phyloP scores from a whole-genome alignment of 2,888 invertebrate genomes.

The Tridacna crocea region DNA sequence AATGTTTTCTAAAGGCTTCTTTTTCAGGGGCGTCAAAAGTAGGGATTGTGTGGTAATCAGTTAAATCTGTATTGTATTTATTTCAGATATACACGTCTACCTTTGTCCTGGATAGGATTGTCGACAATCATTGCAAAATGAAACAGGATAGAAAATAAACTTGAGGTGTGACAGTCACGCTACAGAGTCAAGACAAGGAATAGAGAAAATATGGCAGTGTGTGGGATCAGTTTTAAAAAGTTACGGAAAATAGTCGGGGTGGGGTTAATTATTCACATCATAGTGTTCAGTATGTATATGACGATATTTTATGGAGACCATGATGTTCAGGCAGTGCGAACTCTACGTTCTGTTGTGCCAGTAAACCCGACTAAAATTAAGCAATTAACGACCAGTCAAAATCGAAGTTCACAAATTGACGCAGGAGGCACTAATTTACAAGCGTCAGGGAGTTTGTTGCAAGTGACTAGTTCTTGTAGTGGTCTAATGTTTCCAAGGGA shows the following conservation, averaged over 20 bases:
- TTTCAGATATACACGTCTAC: too few species aligned
- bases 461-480: slow-evolving; percentile 4
- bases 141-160: too few species aligned
- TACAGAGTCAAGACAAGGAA: too few species aligned
- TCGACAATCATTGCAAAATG: too few species aligned
- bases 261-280: slow-evolving; percentile 2
- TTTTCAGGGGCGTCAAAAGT: too few species aligned
- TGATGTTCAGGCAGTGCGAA: not conserved
- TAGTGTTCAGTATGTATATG: slow-evolving; percentile 2
- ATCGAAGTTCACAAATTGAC: not conserved
- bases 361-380: not conserved
- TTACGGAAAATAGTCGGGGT: slow-evolving; percentile 2
- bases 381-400: not conserved
- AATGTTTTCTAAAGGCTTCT: too few species aligned
- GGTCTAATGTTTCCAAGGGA: slow-evolving; percentile 17
- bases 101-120: too few species aligned
- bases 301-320: slow-evolving; percentile 7
- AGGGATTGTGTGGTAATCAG: too few species aligned
- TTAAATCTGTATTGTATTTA: too few species aligned
- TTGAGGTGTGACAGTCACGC: too few species aligned
- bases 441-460: not conserved
- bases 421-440: not conserved
- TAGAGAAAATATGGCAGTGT: not conserved
- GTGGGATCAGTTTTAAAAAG: not conserved
- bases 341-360: not conserved